phyloP scores from a whole-genome alignment of 2,113 vertebrate species.

The Danio rerio region DNA sequence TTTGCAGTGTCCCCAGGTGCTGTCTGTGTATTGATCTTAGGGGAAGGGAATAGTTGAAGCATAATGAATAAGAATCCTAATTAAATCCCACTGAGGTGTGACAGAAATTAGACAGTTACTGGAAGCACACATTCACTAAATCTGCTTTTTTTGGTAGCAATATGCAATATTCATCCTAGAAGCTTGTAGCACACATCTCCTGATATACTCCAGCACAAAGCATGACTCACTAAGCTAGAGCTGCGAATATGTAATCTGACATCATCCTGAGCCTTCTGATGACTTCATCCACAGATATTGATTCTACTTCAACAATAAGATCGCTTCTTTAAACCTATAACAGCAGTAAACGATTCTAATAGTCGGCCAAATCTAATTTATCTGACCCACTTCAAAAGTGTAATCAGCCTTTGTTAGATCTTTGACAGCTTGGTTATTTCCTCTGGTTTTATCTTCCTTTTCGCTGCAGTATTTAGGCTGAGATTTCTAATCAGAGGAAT shows the following conservation, averaged over 20 bases:
- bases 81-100: constrained; percentile 19
- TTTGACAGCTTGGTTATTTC: neutral
- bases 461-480: neutral
- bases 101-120: neutral
- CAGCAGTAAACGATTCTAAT: neutral
- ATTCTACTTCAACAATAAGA: constrained; percentile 28
- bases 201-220: neutral
- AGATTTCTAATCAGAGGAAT: neutral
- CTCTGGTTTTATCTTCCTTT: neutral
- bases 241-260: constrained; percentile 67
- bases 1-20: neutral
- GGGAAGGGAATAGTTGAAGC: neutral
- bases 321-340: constrained; percentile 39
- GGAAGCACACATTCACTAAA: neutral
- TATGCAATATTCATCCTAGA: neutral
- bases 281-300: constrained; percentile 57
- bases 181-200: neutral
- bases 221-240: constrained; percentile 52
- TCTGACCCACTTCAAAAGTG: neutral
- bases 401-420: neutral
- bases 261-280: constrained; percentile 64
- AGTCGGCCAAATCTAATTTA: neutral
- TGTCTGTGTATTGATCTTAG: constrained; percentile 14
- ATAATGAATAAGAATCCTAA: neutral
- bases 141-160: neutral